Conservation (phyloP, 2,797 vertebrate genomes). For the Leontopithecus rosalia region DNA sequence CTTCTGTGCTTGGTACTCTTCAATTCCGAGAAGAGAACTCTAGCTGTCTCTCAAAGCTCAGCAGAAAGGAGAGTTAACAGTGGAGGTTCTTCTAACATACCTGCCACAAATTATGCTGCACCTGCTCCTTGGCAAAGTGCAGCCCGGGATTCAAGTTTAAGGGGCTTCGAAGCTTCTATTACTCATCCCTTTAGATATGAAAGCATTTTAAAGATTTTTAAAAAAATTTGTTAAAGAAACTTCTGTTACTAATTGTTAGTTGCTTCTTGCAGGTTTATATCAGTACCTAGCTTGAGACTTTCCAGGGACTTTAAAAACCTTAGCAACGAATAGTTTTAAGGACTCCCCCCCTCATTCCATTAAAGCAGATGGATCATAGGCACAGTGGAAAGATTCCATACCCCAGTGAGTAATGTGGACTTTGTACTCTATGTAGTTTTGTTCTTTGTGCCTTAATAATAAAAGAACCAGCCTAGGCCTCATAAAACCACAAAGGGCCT, state of each 20-base stretch:
- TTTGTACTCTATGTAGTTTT: background rate
- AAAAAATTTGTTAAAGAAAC: background rate
- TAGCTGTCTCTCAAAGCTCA: background rate
- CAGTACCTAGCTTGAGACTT: background rate
- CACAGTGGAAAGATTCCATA: background rate
- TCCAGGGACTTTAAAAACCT: background rate
- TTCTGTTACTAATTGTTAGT: background rate
- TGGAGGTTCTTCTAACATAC: background rate
- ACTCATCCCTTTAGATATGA: background rate
- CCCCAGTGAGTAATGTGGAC: constrained; percentile 35
- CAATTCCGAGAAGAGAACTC: background rate
- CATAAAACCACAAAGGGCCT: background rate
- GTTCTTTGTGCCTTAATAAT: background rate
- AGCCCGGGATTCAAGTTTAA: background rate
- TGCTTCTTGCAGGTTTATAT: background rate
- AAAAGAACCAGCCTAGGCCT: background rate
- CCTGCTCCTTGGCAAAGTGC: background rate
- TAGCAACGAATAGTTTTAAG: background rate
- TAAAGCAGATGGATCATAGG: background rate
- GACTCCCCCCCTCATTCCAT: background rate
- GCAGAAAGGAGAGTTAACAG: background rate
- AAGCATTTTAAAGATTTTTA: background rate
- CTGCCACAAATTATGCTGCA: rapidly evolving
- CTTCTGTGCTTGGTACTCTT: constrained; percentile 5
- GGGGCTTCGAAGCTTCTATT: too few species aligned